Percentiles rank a stretch among this genome's conserved stretches.
Conservation (phyloP, 2,888 invertebrate genomes). For the Chrysodeixis includens region DNA sequence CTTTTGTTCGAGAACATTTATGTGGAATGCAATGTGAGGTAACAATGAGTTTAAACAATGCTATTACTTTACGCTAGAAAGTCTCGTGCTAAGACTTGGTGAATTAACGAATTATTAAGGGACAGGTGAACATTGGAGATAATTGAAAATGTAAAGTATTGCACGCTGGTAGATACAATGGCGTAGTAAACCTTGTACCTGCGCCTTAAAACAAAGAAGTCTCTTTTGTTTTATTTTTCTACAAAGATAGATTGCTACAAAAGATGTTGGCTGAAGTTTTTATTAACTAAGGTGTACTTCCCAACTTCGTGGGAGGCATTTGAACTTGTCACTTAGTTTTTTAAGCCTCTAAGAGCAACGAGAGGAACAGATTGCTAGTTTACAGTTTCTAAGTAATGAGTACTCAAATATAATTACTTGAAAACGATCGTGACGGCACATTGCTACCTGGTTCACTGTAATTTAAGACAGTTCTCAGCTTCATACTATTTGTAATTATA, state of each 20-base stretch:
- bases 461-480: neutral
- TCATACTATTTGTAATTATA: neutral
- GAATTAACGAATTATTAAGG: slow-evolving; percentile 69
- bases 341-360: slow-evolving; percentile 31
- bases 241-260: slow-evolving; percentile 54
- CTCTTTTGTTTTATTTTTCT: slow-evolving; percentile 67
- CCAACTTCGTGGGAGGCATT: slow-evolving; percentile 74
- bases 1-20: slow-evolving; percentile 66
- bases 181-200: slow-evolving; percentile 70
- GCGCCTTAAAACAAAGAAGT: slow-evolving; percentile 76
- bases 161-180: slow-evolving; percentile 63
- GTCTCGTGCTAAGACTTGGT: slow-evolving; percentile 68
- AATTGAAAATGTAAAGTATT: slow-evolving; percentile 60
- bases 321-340: slow-evolving; percentile 38
- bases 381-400: slow-evolving; percentile 31
- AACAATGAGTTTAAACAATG: slow-evolving; percentile 67
- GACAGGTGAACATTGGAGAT: slow-evolving; percentile 73
- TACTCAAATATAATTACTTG: slow-evolving; percentile 11
- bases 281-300: slow-evolving; percentile 15
- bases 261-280: slow-evolving; percentile 52
- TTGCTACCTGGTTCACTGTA: slow-evolving; percentile 25
- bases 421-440: slow-evolving; percentile 83
- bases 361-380: slow-evolving; percentile 79
- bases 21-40: slow-evolving; percentile 63
- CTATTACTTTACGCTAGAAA: slow-evolving; percentile 59